Percentiles rank a stretch among this genome's conserved stretches.
phyloP scores from a whole-genome alignment of 2,888 invertebrate genomes.

The Agriopis aurantiaria region DNA sequence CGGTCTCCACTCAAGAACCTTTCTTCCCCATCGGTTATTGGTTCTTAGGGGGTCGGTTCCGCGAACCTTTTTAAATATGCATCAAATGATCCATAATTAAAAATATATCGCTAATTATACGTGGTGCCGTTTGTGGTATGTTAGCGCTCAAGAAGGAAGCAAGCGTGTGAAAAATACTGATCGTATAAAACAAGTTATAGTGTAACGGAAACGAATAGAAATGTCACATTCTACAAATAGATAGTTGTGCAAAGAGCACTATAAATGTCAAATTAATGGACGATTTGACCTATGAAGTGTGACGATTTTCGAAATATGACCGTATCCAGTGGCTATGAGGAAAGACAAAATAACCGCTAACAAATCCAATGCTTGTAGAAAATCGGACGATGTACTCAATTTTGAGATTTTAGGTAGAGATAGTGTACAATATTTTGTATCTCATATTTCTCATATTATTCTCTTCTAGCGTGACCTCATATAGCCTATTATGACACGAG shows the following conservation, averaged over 20 bases:
- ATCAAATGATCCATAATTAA: neutral
- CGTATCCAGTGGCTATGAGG: neutral
- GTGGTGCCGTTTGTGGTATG: neutral
- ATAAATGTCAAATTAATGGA: slow-evolving; percentile 13
- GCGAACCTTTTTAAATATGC: neutral
- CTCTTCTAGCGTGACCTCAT: too few relatives aligned
- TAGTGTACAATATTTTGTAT: neutral
- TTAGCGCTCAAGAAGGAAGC: slow-evolving; percentile 9
- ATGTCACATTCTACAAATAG: slow-evolving; percentile 25
- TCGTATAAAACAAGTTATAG: slow-evolving; percentile 15
- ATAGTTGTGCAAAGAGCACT: slow-evolving; percentile 12
- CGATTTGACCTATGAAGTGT: slow-evolving; percentile 5
- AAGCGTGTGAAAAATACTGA: slow-evolving; percentile 12
- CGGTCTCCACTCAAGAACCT: too few relatives aligned
- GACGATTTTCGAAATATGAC: slow-evolving; percentile 11
- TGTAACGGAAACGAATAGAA: slow-evolving; percentile 24
- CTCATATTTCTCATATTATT: too few relatives aligned
- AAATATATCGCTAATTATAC: slow-evolving; percentile 1
- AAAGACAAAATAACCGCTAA: too few relatives aligned
- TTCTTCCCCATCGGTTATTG: too few relatives aligned
- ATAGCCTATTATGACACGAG: too few relatives aligned
- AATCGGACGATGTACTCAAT: too few relatives aligned
- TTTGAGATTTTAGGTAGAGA: too few relatives aligned
- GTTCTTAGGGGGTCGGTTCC: too few relatives aligned
- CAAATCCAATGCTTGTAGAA: too few relatives aligned